Evolutionary conservation across 2,113 vertebrate species (phyloP).

Genomic region (Euleptes europaea): DNA sequence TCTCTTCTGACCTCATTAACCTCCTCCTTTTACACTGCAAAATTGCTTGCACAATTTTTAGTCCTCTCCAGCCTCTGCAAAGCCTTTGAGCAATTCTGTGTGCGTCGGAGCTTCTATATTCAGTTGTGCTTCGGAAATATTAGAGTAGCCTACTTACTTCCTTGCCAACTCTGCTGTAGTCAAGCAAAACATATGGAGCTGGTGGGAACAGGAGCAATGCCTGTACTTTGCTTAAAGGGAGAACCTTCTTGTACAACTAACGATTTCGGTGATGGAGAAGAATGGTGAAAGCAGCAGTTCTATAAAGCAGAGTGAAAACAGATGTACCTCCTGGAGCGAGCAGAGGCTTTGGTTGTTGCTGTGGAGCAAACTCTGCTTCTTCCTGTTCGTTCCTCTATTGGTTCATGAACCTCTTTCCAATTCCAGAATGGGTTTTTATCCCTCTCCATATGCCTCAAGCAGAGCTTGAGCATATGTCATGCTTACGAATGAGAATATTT

Average conservation of each 20-base stretch:
- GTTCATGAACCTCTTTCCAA: too few species aligned
- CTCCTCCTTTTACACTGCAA: neutral
- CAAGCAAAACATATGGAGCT: conserved; percentile 8
- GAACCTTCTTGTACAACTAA: neutral
- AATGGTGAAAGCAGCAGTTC: too few species aligned
- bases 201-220: neutral
- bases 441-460: too few species aligned
- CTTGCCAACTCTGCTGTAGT: neutral
- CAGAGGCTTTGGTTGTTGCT: too few species aligned
- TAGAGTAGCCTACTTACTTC: neutral
- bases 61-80: neutral
- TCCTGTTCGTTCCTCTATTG: too few species aligned
- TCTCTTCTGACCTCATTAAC: neutral
- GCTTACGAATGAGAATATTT: too few species aligned
- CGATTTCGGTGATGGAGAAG: neutral
- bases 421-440: too few species aligned
- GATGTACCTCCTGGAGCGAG: too few species aligned
- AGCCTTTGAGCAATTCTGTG: neutral
- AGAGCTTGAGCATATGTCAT: too few species aligned
- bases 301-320: neutral
- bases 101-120: conserved; percentile 18
- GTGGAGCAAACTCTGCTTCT: too few species aligned
- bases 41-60: conserved; percentile 8
- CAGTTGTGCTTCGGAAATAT: conserved; percentile 1
- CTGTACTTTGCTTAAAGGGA: neutral